Evolutionary conservation across 2,888 invertebrate species (phyloP), one percentile per base, ranked within the genome.

Genomic region (Heterodera filipjevi): DNA sequence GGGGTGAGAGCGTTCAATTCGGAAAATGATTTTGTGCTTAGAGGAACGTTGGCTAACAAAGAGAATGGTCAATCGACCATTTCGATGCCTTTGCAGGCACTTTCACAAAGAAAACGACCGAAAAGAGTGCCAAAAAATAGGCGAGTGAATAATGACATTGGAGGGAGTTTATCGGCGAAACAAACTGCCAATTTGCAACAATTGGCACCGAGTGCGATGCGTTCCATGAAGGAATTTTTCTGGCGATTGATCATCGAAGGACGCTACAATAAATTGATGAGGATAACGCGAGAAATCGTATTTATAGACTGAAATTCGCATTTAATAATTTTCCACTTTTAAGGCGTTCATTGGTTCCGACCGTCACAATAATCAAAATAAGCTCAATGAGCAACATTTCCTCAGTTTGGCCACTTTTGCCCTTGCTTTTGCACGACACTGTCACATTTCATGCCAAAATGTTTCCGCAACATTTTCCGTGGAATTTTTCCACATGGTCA

Each of bases 1-100:
- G 95, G 96, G 89, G 93, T 97, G 92, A 96, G 96, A 90, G 95
- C 96, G 33, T 93, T 96, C 88, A 94, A 94, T 84, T 92, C 95
- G 83, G 93, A 89, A 82, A 95, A 95, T 90, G 91, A 91, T 77
- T 79, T 85, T 74, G 80, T 88, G 1, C 81, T 86, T 30, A 64
- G 49, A 33, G 64, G 66, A 32, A 30, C 59, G n/a, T n/a, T 66
- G 44, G 27, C 30, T 0, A 33, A 27, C 30, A 53, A 66, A 66
- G 32, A 79, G 35, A 79, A 49, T 46, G 32, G 8, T 10, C 32
- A 22, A 19, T 68, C 59, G 12, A 8, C 30, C 2, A 32, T 30
- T 32, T 27, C 27, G 44, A 71, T 30, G 39, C 70, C 44, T 59
- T 53, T 77, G 33, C 19, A 71, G 35, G 33, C 44, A 35, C 64